A percentile compares a stretch with the other conserved stretches of the same genome.
These are phyloP conservation scores for Hirtodrosophila alboralis DNA, from an alignment of 2,888 invertebrate species.

Conservation along the genomic window DNA sequence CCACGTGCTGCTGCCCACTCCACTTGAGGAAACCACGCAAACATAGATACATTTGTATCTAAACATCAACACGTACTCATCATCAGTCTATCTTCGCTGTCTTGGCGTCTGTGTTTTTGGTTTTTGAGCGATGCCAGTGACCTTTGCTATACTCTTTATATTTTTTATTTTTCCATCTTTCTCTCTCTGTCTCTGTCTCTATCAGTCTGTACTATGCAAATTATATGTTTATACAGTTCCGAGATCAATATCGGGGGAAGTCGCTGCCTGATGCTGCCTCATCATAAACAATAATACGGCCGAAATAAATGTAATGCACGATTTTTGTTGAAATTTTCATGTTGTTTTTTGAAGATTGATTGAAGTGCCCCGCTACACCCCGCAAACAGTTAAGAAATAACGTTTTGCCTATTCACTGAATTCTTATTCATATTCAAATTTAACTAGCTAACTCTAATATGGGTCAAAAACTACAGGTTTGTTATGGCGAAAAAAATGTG, in stretches of 20 bases:
- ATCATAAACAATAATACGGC: slow-evolving; percentile 25
- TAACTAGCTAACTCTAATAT: slow-evolving; percentile 59
- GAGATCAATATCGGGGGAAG: slow-evolving; percentile 64
- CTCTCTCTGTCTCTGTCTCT: too few species aligned
- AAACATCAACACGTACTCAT: slow-evolving; percentile 46
- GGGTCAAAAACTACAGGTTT: slow-evolving; percentile 76
- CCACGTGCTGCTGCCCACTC: slow-evolving; percentile 45
- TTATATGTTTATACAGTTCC: slow-evolving; percentile 37
- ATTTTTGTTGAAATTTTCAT: slow-evolving; percentile 64
- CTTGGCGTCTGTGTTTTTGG: slow-evolving; percentile 31
- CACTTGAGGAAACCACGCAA: slow-evolving; percentile 15
- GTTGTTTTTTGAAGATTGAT: slow-evolving; percentile 32
- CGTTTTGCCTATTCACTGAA: slow-evolving; percentile 47
- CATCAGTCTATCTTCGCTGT: slow-evolving; percentile 28
- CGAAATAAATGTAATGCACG: slow-evolving; percentile 65
- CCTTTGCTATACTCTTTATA: slow-evolving; percentile 50
- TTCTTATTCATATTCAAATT: slow-evolving; percentile 73
- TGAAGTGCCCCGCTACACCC: slow-evolving; percentile 22
- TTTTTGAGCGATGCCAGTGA: slow-evolving; percentile 67
- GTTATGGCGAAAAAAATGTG: slow-evolving; percentile 51
- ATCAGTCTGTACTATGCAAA: slow-evolving; percentile 50
- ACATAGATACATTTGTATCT: slow-evolving; percentile 6
- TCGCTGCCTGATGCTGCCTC: slow-evolving; percentile 48
- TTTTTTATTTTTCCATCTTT: slow-evolving; percentile 28
- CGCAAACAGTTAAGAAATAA: slow-evolving; percentile 64